A percentile compares a stretch with the other conserved stretches of the same genome.
phyloP scores from a whole-genome alignment of 1,140 invertebrate species.

The Macrobrachium rosenbergii region DNA sequence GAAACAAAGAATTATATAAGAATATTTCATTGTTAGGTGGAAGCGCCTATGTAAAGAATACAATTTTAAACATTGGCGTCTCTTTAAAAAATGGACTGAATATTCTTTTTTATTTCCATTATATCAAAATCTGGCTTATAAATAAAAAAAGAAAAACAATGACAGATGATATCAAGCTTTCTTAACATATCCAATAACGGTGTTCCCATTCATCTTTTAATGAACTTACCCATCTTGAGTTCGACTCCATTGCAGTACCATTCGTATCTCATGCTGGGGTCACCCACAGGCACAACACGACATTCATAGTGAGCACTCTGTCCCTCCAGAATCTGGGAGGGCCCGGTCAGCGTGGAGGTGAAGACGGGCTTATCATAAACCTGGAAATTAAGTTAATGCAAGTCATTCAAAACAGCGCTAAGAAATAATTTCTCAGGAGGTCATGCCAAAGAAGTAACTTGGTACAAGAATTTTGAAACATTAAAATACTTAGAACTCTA shows the following conservation, averaged over 20 bases:
- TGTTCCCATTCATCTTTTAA: slow-evolving; percentile 6
- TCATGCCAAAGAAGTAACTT: background rate
- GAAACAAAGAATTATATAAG: no score
- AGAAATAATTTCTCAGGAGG: background rate
- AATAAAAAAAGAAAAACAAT: background rate
- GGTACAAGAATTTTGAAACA: no score
- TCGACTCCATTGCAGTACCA: slow-evolving; percentile 96
- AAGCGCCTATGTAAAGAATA: slow-evolving; percentile 65
- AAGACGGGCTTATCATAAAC: slow-evolving; percentile 94
- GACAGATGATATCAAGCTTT: background rate
- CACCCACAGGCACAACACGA: slow-evolving; percentile 94
- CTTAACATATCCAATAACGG: no score
- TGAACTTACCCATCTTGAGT: slow-evolving; percentile 83
- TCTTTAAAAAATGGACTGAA: no score
- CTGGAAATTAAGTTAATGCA: slow-evolving; percentile 39
- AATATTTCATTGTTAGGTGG: no score
- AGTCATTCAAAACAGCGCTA: no score
- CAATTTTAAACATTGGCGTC: background rate
- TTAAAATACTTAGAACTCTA: no score
- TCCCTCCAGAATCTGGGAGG: slow-evolving; percentile 92
- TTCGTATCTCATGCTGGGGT: slow-evolving; percentile 89
- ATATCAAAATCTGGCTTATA: background rate
- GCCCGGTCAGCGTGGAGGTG: slow-evolving; percentile 88
- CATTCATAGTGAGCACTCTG: slow-evolving; percentile 97
- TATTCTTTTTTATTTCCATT: no score